A percentile compares a stretch with the other conserved stretches of the same genome.
Evolutionary conservation across 2,888 invertebrate species (phyloP).

Genomic region (Drosophila sordidapex): DNA sequence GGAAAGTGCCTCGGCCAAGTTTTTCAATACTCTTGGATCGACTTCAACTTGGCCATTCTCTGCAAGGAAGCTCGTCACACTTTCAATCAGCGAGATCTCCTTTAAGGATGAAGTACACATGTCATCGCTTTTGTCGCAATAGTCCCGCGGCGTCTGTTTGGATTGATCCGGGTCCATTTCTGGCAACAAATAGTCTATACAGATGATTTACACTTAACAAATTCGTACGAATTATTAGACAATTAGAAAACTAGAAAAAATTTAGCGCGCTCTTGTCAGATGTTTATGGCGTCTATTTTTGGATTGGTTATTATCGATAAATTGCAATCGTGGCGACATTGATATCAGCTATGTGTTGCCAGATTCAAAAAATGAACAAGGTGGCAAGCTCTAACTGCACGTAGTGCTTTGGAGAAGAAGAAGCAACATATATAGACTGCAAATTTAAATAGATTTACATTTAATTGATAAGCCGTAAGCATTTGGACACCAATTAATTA

Average conservation of each 20-base stretch:
- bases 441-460: slow-evolving; percentile 73
- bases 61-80: slow-evolving; percentile 79
- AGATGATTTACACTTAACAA: not conserved
- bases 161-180: slow-evolving; percentile 63
- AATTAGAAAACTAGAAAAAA: slow-evolving; percentile 67
- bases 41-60: slow-evolving; percentile 77
- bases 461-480: slow-evolving; percentile 63
- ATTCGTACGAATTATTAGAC: slow-evolving; percentile 1
- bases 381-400: slow-evolving; percentile 55
- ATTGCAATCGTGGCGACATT: not conserved
- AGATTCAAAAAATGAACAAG: slow-evolving; percentile 1
- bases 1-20: slow-evolving; percentile 76
- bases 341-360: slow-evolving; percentile 41
- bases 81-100: slow-evolving; percentile 77
- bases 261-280: slow-evolving; percentile 67
- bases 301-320: slow-evolving; percentile 40
- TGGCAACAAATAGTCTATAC: not conserved
- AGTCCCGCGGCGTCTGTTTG: slow-evolving; percentile 61
- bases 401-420: slow-evolving; percentile 40
- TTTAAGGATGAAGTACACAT: slow-evolving; percentile 66
- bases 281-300: slow-evolving; percentile 69
- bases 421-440: slow-evolving; percentile 44
- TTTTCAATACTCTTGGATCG: slow-evolving; percentile 70
- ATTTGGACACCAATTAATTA: slow-evolving; percentile 39
- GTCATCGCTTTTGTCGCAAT: slow-evolving; percentile 43